These are phyloP conservation scores for Agrotis clavis DNA, from an alignment of 2,888 invertebrate species.

Conservation along the genomic window DNA sequence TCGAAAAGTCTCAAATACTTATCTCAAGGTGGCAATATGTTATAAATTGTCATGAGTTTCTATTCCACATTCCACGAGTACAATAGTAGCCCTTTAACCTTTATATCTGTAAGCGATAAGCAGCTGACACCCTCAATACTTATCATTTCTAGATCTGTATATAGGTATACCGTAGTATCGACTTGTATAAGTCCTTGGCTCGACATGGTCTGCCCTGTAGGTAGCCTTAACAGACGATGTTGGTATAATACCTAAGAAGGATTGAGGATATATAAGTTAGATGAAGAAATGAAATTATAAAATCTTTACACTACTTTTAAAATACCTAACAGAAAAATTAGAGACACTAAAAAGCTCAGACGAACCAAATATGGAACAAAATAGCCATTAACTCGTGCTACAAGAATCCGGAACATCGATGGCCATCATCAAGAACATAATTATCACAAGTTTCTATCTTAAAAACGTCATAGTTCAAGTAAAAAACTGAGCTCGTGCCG, in stretches of 20 bases:
- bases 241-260: constrained; percentile 1
- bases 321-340: constrained; percentile 3
- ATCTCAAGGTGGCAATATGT: constrained; percentile 48
- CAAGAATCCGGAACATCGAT: constrained; percentile 45
- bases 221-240: constrained; percentile 21
- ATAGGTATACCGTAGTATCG: constrained; percentile 27
- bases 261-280: not conserved
- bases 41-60: constrained; percentile 61
- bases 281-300: not conserved
- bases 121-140: constrained; percentile 62
- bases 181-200: constrained; percentile 6
- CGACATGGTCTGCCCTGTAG: constrained; percentile 15
- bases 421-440: constrained; percentile 44
- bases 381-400: constrained; percentile 32
- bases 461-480: constrained; percentile 54
- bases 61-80: constrained; percentile 60
- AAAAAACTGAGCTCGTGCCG: constrained; percentile 62
- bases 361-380: constrained; percentile 29
- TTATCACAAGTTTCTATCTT: constrained; percentile 59
- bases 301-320: not conserved
- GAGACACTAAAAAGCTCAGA: not conserved
- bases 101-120: constrained; percentile 55
- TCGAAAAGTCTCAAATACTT: constrained; percentile 52
- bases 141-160: constrained; percentile 58
- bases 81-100: constrained; percentile 58